Conservation (phyloP, 1,140 invertebrate genomes). For the fruit fly (Drosophila melanogaster) region DNA sequence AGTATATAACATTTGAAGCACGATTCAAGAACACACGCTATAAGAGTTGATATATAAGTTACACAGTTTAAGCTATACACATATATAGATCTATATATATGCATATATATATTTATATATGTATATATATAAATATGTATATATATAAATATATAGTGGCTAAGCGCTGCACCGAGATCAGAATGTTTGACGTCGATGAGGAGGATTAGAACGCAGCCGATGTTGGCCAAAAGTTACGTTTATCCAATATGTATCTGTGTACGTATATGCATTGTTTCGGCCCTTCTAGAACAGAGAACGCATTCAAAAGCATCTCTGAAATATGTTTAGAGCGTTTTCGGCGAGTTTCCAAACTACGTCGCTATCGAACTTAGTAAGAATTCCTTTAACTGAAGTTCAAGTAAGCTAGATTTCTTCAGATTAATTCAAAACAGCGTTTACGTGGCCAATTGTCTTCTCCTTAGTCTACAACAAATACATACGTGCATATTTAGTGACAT, state of each 20-base stretch:
- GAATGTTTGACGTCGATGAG: conserved; percentile 56
- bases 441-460: conserved; percentile 10
- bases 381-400: background rate
- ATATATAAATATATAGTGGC: conserved; percentile 33
- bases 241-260: conserved; percentile 51
- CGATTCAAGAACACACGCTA: conserved; percentile 65
- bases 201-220: conserved; percentile 70
- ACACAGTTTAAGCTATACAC: conserved; percentile 66
- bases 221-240: conserved; percentile 51
- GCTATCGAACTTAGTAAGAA: background rate
- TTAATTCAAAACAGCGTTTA: conserved; percentile 1
- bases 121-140: conserved; percentile 40
- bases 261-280: conserved; percentile 48
- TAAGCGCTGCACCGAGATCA: conserved; percentile 30
- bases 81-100: conserved; percentile 46
- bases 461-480: conserved; percentile 14
- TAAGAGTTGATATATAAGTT: conserved; percentile 78
- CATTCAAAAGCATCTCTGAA: conserved; percentile 4
- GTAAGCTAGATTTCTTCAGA: background rate
- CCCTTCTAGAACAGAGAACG: background rate
- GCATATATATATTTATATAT: conserved; percentile 40
- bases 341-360: background rate
- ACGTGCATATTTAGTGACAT: conserved; percentile 34
- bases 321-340: background rate
- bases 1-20: conserved; percentile 60